Base-by-base conservation (phyloP, 2,113 vertebrate genomes). In the Oncorhynchus gorbuscha region DNA sequence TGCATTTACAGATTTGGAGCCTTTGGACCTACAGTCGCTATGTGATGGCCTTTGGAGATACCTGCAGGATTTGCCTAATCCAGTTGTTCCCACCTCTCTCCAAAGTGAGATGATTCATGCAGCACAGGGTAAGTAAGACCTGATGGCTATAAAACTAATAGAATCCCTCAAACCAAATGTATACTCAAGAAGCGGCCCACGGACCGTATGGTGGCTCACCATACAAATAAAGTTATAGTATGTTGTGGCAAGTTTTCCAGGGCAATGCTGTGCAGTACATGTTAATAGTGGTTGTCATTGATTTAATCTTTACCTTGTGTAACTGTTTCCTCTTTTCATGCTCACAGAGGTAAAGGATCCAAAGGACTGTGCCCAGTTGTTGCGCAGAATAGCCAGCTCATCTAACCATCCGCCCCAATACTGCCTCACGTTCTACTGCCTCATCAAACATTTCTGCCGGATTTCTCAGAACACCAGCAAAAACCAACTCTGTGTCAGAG, bases 371-470 rank as follows among this genome's bases (percentile, higher is more conserved):
- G 94, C 89, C 74, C 95, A 96, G 87, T 91, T 96, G 76, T 89
- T 98, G 85, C 92, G 95, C 86, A 94, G 93, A 51, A 91, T 97
- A 80, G 93, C 95, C 83, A 91, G 92, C 81, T 95, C 96, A 0
- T 93, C 95, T 7, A 88, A 86, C 76, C 93, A 95, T 90, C 95
- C 96, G 84, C 92, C 95, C 75, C 97, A 99, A 89, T 95, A 96
- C 85, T 96, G 97, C 90, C 94, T 98, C 76, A 97, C 97, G 0
- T 93, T 99, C 76, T 96, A 97, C 79, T 96, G 95, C 87, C 93
- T 99, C 85, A 92, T 99, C 49, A 94, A 95, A 61, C 97, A 99
- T 92, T 94, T 99, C 86, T 95, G 95, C 88, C 94, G 92, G 71
- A 89, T 99, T 77, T 97, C 94, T 81, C 92, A 96, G 85, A 90